Conservation (phyloP, 2,113 vertebrate species). For the Isichthys henryi region DNA sequence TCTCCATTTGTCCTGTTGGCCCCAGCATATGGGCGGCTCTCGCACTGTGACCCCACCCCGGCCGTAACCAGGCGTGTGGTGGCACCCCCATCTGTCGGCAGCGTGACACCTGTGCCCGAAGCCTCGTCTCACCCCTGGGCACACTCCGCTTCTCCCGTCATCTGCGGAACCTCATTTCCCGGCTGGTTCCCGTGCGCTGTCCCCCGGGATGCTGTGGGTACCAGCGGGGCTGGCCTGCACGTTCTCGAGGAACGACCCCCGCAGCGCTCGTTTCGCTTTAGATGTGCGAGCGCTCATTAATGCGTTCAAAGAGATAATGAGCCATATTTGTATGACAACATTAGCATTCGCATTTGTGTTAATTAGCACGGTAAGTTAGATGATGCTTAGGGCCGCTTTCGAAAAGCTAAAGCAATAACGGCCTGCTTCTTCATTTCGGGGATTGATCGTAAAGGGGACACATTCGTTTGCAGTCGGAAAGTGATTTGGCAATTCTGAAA, state of each 20-base stretch:
- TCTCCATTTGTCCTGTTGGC: neutral
- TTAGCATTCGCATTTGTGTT: neutral
- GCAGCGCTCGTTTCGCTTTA: neutral
- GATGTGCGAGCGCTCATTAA: neutral
- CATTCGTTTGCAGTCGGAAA: neutral
- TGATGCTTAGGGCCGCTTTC: neutral
- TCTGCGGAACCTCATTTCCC: neutral
- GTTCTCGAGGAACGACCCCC: neutral
- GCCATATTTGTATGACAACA: neutral
- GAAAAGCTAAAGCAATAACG: neutral
- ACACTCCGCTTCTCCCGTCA: neutral
- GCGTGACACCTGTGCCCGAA: neutral
- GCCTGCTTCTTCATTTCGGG: neutral
- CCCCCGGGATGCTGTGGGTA: neutral
- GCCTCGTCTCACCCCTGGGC: neutral
- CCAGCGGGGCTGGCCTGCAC: neutral
- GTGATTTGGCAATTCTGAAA: neutral
- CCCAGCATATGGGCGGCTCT: neutral
- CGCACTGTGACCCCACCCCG: neutral
- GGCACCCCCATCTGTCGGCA: neutral
- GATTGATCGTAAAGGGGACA: neutral
- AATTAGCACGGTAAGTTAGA: neutral
- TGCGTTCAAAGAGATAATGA: neutral
- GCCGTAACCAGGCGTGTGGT: neutral
- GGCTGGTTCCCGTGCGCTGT: neutral